A percentile compares a stretch with the other conserved stretches of the same genome.
Evolutionary conservation across 2,888 invertebrate genomes (phyloP).

Genomic region (Pristionchus maxplancki): DNA sequence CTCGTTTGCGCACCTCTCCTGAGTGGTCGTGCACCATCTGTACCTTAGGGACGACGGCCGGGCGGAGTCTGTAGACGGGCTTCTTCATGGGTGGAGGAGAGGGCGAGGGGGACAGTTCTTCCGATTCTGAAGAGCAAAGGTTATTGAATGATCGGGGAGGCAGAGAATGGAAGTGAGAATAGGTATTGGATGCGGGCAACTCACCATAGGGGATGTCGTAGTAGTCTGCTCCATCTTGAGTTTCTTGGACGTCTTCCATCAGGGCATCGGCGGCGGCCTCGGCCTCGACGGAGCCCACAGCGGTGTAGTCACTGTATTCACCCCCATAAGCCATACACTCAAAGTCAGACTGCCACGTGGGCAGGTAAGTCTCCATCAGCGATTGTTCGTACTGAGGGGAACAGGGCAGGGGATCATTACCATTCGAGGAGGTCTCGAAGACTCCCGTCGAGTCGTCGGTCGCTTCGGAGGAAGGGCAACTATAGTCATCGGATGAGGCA

Average conservation of each 20-base stretch:
- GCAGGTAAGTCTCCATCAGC: background rate
- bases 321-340: slow-evolving; percentile 4
- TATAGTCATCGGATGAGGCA: slow-evolving; percentile 6
- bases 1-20: slow-evolving; percentile 53
- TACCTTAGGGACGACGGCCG: background rate
- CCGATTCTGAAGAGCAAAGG: background rate
- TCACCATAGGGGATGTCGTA: background rate
- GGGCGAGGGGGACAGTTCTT: slow-evolving; percentile 11
- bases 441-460: background rate
- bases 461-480: background rate
- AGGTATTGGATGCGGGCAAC: background rate
- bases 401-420: background rate
- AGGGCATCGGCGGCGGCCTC: background rate
- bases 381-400: background rate
- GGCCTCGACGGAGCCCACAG: background rate
- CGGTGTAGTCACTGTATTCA: background rate
- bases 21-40: background rate
- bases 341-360: background rate
- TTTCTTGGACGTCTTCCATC: background rate
- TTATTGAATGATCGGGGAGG: background rate
- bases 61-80: background rate
- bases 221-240: background rate
- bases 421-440: background rate
- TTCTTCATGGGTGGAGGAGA: background rate
- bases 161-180: background rate